Evolutionary conservation across 2,797 vertebrate species (phyloP).

Genomic region (Typhlichthys eigenmanni): DNA sequence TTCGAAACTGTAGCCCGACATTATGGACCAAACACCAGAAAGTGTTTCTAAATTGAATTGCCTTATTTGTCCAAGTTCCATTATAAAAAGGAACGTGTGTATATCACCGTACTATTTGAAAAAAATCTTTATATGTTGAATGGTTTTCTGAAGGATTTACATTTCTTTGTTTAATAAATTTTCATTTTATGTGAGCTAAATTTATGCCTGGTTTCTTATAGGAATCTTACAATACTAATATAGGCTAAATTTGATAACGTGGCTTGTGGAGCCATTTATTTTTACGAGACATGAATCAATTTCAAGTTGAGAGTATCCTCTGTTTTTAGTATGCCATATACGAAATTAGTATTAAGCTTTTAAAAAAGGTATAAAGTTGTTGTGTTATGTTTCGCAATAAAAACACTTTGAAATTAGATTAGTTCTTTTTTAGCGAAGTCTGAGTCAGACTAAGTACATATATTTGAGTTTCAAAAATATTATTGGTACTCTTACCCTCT

Average conservation of each 20-base stretch:
- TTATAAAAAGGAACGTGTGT: slow-evolving; percentile 95
- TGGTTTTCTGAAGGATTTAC: slow-evolving; percentile 91
- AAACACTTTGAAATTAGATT: neutral
- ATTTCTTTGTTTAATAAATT: slow-evolving; percentile 99
- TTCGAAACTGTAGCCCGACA: slow-evolving; percentile 94
- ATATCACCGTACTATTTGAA: slow-evolving; percentile 91
- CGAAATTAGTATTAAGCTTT: too few species aligned
- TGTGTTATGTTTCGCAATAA: neutral
- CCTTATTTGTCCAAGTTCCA: slow-evolving; percentile 86
- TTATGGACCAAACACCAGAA: slow-evolving; percentile 94
- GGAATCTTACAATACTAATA: slow-evolving; percentile 43
- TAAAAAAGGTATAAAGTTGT: too few species aligned
- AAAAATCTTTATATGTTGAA: slow-evolving; percentile 87
- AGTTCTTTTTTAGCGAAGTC: too few species aligned
- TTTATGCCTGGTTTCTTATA: slow-evolving; percentile 86
- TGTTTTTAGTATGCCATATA: too few species aligned
- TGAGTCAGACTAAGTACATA: neutral
- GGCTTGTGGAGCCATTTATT: slow-evolving; percentile 18
- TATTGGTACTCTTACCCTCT: neutral
- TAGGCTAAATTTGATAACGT: slow-evolving; percentile 24
- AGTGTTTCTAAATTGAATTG: slow-evolving; percentile 91
- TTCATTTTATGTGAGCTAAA: slow-evolving; percentile 92
- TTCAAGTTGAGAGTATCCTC: slow-evolving; percentile 1
- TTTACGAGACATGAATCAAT: slow-evolving; percentile 12
- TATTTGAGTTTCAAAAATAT: neutral